These are phyloP conservation scores for Urocyon cinereoargenteus DNA, from an alignment of 2,797 vertebrate species.

Conservation along the genomic window DNA sequence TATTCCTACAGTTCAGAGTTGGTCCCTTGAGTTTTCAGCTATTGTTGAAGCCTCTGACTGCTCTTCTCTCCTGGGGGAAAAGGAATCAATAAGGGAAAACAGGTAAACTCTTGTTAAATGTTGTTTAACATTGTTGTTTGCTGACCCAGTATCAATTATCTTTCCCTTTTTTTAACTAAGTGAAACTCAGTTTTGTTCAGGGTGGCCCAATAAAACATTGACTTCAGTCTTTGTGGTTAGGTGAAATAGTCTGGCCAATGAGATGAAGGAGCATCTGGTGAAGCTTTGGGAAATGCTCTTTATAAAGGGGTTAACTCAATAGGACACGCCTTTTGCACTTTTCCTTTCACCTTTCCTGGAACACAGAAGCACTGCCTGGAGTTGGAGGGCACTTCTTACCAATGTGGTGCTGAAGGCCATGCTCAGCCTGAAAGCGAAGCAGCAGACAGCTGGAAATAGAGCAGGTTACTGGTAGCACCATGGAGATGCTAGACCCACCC, in stretches of 20 bases:
- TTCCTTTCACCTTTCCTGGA: neutral
- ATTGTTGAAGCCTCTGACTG: neutral
- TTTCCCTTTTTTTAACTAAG: neutral
- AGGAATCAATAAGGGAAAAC: neutral
- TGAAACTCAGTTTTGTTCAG: neutral
- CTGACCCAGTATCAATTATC: neutral
- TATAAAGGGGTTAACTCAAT: neutral
- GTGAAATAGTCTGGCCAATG: neutral
- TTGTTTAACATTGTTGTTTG: neutral
- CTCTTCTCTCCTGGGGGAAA: neutral
- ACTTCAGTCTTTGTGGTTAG: neutral
- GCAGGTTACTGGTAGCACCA: neutral
- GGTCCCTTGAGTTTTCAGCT: neutral
- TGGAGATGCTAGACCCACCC: neutral
- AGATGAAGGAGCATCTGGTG: neutral
- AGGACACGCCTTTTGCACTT: neutral
- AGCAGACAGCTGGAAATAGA: neutral
- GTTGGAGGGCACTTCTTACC: neutral
- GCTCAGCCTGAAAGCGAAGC: fast-evolving
- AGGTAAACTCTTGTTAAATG: neutral
- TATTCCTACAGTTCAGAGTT: neutral
- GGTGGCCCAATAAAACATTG: neutral
- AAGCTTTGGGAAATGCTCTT: neutral
- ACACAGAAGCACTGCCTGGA: neutral
- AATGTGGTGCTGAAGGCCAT: neutral